phyloP scores from a whole-genome alignment of 2,113 vertebrate genomes.

The Stigmatopora nigra region DNA sequence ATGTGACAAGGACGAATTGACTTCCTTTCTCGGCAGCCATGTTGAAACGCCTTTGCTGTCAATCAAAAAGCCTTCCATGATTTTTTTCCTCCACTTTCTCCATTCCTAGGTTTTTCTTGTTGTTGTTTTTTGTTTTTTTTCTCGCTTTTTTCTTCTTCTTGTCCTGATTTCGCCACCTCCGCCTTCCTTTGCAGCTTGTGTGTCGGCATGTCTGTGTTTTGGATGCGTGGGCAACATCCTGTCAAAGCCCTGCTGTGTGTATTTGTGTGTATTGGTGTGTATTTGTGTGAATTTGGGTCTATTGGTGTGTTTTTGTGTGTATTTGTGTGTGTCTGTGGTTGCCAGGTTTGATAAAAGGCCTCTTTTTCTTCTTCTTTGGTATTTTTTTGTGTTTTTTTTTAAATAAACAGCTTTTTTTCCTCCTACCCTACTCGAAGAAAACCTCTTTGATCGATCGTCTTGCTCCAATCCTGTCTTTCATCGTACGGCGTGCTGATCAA shows the following conservation, averaged over 20 bases:
- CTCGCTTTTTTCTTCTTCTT: conserved; percentile 3
- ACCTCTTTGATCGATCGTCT: conserved; percentile 39
- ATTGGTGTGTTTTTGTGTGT: conserved; percentile 14
- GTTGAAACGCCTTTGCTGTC: neutral
- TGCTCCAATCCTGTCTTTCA: conserved; percentile 45
- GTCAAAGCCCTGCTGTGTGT: conserved; percentile 55
- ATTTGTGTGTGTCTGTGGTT: conserved; percentile 7
- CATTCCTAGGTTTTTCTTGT: too few relatives aligned
- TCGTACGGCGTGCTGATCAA: conserved; percentile 49
- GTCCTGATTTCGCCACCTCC: conserved; percentile 26
- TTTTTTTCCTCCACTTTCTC: neutral
- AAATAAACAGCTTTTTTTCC: conserved; percentile 33
- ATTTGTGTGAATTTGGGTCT: conserved; percentile 9
- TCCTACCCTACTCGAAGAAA: conserved; percentile 3
- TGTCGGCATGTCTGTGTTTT: conserved; percentile 62
- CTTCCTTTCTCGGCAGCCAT: neutral
- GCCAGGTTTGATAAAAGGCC: conserved; percentile 16
- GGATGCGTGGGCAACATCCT: conserved; percentile 55
- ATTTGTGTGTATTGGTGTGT: conserved; percentile 23
- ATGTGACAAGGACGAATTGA: neutral
- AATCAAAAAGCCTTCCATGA: neutral
- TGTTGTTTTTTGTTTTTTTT: neutral
- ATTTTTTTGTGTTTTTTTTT: conserved; percentile 12
- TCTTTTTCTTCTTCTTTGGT: neutral
- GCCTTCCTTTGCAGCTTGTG: conserved; percentile 48